phyloP scores from a whole-genome alignment of 2,113 vertebrate species.

The Dipodomys ordii region DNA sequence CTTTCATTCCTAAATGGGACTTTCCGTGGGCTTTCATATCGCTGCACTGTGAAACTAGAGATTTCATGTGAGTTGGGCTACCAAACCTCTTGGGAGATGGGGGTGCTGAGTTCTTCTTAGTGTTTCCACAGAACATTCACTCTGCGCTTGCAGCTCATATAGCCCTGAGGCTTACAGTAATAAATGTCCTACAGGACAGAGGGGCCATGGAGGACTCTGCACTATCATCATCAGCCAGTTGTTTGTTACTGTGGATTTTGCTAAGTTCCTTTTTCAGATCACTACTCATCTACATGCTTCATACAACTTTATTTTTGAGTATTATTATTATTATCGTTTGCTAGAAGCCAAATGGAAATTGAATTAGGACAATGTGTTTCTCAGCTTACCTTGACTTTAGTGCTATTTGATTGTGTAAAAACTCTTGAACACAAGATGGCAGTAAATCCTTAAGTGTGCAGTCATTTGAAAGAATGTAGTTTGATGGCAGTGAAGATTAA shows the following conservation, averaged over 20 bases:
- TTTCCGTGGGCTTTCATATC: too few species aligned
- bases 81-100: neutral
- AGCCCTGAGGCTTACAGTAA: too few species aligned
- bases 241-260: neutral
- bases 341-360: neutral
- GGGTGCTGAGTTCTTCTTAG: neutral
- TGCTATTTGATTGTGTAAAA: neutral
- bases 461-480: neutral
- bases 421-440: slow-evolving; percentile 80
- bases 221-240: neutral
- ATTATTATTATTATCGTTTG: neutral
- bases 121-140: neutral
- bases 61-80: neutral
- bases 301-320: neutral
- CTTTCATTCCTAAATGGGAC: neutral
- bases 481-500: neutral
- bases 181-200: too few species aligned
- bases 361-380: neutral
- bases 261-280: neutral
- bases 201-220: neutral
- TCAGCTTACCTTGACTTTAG: neutral
- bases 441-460: slow-evolving; percentile 33
- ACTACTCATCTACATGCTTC: neutral
- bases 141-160: neutral
- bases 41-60: neutral